Percentiles rank a stretch among this genome's conserved stretches.
Evolutionary conservation across 2,113 vertebrate genomes (phyloP).

Genomic region (Echinops telfairi): DNA sequence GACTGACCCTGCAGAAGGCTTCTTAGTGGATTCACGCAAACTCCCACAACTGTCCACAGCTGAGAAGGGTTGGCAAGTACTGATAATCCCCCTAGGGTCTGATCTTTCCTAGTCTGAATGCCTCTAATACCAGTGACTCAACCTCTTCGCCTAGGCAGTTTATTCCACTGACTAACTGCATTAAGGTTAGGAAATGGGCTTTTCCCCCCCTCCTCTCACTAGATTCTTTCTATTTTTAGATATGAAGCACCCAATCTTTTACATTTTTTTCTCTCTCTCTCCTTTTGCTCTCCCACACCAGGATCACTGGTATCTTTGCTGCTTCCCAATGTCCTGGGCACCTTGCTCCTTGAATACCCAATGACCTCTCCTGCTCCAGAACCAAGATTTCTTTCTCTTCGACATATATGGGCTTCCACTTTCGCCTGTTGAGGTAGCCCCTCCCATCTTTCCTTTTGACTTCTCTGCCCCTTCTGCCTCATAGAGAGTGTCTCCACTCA

Average conservation of each 20-base stretch:
- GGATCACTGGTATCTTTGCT: slow-evolving; percentile 36
- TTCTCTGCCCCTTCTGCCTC: not conserved
- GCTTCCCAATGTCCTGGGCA: not conserved
- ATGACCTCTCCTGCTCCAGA: not conserved
- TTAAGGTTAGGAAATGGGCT: slow-evolving; percentile 69
- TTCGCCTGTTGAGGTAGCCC: not conserved
- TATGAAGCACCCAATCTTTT: slow-evolving; percentile 51
- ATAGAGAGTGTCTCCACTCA: not conserved
- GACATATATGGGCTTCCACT: not conserved
- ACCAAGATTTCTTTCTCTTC: slow-evolving; percentile 35
- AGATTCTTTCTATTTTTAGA: slow-evolving; percentile 75
- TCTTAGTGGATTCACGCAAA: not conserved
- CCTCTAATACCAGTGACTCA: slow-evolving; percentile 65
- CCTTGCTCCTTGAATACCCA: not conserved
- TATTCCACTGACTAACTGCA: slow-evolving; percentile 67
- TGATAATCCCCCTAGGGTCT: slow-evolving; percentile 28
- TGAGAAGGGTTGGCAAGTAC: slow-evolving; percentile 5
- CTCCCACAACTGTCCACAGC: not conserved
- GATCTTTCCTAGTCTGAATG: slow-evolving; percentile 15
- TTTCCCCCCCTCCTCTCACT: not conserved
- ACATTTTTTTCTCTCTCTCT: too few relatives aligned
- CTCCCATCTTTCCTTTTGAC: slow-evolving; percentile 21
- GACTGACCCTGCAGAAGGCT: not conserved
- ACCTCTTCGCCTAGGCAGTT: slow-evolving; percentile 58
- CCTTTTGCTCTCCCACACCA: not conserved